Conservation (phyloP, 2,888 invertebrate species). For the Catocala nupta region DNA sequence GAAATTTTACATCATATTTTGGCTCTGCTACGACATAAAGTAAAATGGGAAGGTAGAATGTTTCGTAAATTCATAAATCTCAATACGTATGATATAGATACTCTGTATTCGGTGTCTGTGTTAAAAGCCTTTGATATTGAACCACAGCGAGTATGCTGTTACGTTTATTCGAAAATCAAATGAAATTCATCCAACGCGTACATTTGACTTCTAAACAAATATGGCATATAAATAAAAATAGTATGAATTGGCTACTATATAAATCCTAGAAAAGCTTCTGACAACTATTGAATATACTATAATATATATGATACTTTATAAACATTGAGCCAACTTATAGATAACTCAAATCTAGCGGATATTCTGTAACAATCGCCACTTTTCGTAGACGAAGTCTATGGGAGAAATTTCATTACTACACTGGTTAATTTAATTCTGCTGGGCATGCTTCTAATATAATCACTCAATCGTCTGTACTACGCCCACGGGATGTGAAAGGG, state of each 20-base stretch:
- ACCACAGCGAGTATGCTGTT: background rate
- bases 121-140: background rate
- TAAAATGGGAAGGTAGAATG: slow-evolving; percentile 1
- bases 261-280: no score
- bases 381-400: slow-evolving; percentile 6
- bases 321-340: no score
- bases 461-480: slow-evolving; percentile 18
- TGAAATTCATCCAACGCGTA: background rate
- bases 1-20: slow-evolving; percentile 5
- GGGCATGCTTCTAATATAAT: slow-evolving; percentile 22
- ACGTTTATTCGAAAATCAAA: background rate
- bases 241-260: background rate
- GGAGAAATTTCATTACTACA: slow-evolving; percentile 16
- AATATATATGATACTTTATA: no score
- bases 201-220: background rate
- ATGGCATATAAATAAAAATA: background rate
- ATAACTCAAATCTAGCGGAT: background rate
- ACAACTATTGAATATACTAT: no score
- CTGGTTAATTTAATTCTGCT: slow-evolving; percentile 17
- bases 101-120: background rate
- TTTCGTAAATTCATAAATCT: slow-evolving; percentile 10
- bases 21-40: slow-evolving; percentile 11
- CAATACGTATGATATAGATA: background rate
- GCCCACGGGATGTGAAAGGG: slow-evolving; percentile 17
- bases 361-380: background rate